phyloP scores from a whole-genome alignment of 2,113 vertebrate genomes.

The Hypocryptadius cinnamomeus region DNA sequence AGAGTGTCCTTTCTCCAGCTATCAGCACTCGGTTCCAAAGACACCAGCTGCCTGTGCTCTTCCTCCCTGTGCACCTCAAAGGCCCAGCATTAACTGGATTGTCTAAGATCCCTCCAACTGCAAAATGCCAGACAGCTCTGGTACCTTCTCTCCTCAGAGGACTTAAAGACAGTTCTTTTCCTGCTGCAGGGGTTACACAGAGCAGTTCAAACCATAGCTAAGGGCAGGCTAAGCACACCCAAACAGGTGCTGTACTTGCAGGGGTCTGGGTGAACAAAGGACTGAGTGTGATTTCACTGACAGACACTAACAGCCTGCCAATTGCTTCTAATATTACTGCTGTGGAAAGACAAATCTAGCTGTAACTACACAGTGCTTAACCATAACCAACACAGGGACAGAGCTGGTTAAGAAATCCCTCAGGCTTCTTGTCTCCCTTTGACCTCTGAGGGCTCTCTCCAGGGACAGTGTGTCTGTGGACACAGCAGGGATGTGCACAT shows the following conservation, averaged over 20 bases:
- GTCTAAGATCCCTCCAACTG: not conserved
- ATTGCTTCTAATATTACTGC: not conserved
- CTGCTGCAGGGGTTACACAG: not conserved
- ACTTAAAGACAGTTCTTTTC: not conserved
- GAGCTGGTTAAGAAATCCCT: not conserved
- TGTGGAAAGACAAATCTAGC: not conserved
- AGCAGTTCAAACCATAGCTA: not conserved
- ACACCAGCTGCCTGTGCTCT: not conserved
- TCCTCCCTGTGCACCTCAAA: not conserved
- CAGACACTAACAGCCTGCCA: not conserved
- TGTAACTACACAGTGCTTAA: not conserved
- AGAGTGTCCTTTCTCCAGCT: not conserved
- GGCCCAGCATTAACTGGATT: not conserved
- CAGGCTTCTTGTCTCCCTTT: not conserved
- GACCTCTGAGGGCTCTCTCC: not conserved
- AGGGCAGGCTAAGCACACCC: not conserved
- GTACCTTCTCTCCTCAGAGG: not conserved
- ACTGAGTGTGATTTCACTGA: not conserved
- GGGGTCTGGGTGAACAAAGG: not conserved
- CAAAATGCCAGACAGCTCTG: not conserved
- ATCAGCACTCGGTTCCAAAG: not conserved
- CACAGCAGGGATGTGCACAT: not conserved
- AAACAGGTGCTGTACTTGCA: not conserved
- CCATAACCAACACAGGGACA: not conserved
- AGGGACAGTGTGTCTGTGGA: not conserved